phyloP scores from a whole-genome alignment of 2,113 vertebrate genomes.

The Eretmochelys imbricata region DNA sequence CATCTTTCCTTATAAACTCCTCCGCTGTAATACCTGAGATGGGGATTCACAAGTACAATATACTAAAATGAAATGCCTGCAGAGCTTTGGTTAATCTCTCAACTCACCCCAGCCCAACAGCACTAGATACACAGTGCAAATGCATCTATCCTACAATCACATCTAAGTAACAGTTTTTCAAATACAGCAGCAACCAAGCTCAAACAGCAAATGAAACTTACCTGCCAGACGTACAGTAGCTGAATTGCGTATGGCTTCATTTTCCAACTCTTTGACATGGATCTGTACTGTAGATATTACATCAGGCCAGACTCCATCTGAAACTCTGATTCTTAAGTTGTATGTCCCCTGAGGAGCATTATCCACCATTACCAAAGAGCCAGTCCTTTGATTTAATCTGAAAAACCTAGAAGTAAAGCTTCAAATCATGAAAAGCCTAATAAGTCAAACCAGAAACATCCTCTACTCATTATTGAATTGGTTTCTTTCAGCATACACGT shows the following conservation, averaged over 20 bases:
- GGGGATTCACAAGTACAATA: slow-evolving; percentile 25
- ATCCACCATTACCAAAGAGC: slow-evolving; percentile 88
- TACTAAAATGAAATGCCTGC: slow-evolving; percentile 3
- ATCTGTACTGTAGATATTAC: slow-evolving; percentile 83
- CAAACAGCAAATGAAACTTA: slow-evolving; percentile 60
- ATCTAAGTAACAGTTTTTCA: background rate
- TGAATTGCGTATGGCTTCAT: slow-evolving; percentile 86
- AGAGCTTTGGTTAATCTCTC: background rate
- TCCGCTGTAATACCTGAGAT: slow-evolving; percentile 82
- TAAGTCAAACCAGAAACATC: background rate
- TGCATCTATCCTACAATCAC: background rate
- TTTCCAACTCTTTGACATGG: slow-evolving; percentile 84
- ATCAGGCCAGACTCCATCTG: slow-evolving; percentile 90
- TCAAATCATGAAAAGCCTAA: slow-evolving; percentile 14
- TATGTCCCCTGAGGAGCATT: slow-evolving; percentile 83
- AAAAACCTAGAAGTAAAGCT: slow-evolving; percentile 81
- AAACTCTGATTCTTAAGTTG: slow-evolving; percentile 86
- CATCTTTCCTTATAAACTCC: slow-evolving; percentile 83
- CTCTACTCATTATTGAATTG: background rate
- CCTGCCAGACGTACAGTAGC: slow-evolving; percentile 86
- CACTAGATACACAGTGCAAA: background rate
- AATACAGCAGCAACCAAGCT: background rate
- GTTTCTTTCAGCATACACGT: background rate
- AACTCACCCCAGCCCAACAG: background rate
- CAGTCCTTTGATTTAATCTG: slow-evolving; percentile 88